Evolutionary conservation across 2,888 invertebrate genomes (phyloP), one percentile per base, ranked within the genome.

Genomic region (Lepidocyrtoides sp.): DNA sequence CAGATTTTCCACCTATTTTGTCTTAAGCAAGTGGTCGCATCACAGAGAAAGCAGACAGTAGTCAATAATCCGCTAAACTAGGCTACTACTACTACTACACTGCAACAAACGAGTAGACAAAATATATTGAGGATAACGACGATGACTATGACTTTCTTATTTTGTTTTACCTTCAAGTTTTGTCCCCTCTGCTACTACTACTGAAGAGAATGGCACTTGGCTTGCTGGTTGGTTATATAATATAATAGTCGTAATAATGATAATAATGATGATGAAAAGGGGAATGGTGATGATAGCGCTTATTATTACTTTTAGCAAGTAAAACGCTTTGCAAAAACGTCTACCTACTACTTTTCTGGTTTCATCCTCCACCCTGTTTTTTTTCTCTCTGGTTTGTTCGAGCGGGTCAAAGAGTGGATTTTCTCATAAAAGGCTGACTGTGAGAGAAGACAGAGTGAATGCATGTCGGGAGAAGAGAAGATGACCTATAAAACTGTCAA

Each of bases 401-500:
- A n/a, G 36, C 54, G n/a, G 54, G 17, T 54, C 17, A 7, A 36
- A 36, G 36, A 4, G 36, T 36, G 7, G 36, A 36, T 36, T 4
- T 36, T 36, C 2, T 7, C 36, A 36, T 36, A 36, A 48, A 48
- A 48, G n/a, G 48, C 57, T 23, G 10, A 20, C 1, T 17, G 17
- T 4, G 66, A 23, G 23, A 66, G 3, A 36, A 36, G 32, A 36
- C n/a, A n/a, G 17, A 0, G 29, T 63, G n/a, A 0, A 63, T 63
- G n/a, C 29, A 14, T 29, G 63, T 63, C 63, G 36, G 36, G 3
- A 7, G 36, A 2, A 48, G 44, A 89, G 44, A 82, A 82, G 88
- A 82, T 89, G 88, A 89, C 88, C 82, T 89, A 89, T 89, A 89
- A 89, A 89, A 82, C 81, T 89, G 88, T 89, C 88, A 89, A 89